phyloP scores from a whole-genome alignment of 2,888 invertebrate genomes.

The Cryptocephalus primarius region DNA sequence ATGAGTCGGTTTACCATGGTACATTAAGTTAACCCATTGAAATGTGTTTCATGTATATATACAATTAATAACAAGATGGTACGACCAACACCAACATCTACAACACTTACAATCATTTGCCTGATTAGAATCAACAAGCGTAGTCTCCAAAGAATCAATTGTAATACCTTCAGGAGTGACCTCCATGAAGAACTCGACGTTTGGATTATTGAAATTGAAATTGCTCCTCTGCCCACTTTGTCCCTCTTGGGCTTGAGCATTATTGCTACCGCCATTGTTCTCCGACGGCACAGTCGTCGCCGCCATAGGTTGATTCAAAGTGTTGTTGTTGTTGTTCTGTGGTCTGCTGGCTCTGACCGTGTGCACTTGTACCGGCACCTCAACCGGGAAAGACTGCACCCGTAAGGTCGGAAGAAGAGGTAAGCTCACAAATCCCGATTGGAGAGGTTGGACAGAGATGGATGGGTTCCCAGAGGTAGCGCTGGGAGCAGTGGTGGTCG shows the following conservation, averaged over 20 bases:
- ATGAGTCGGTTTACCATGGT: too few relatives aligned
- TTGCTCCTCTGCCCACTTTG: slow-evolving; percentile 7
- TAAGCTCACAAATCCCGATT: slow-evolving; percentile 17
- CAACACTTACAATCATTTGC: slow-evolving; percentile 29
- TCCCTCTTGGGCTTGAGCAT: slow-evolving; percentile 2
- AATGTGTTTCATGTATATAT: too few relatives aligned
- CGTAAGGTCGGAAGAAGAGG: slow-evolving; percentile 27
- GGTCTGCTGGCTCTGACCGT: slow-evolving; percentile 2
- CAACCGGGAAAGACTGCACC: slow-evolving; percentile 31
- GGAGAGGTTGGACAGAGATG: slow-evolving; percentile 9
- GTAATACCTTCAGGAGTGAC: slow-evolving; percentile 40
- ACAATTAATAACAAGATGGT: too few relatives aligned
- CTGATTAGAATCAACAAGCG: slow-evolving; percentile 22
- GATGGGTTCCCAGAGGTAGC: slow-evolving; percentile 5
- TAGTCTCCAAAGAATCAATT: slow-evolving; percentile 32
- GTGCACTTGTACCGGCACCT: slow-evolving; percentile 22
- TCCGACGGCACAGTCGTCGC: neutral
- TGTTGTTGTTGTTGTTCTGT: slow-evolving; percentile 4
- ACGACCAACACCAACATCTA: slow-evolving; percentile 1
- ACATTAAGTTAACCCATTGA: too few relatives aligned
- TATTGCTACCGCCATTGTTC: slow-evolving; percentile 1
- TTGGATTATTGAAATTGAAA: slow-evolving; percentile 30
- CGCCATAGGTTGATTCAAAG: neutral
- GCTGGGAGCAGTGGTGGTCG: neutral
- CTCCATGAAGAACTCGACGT: slow-evolving; percentile 52